phyloP scores from a whole-genome alignment of 2,888 invertebrate species.

The Quadriops clusia region DNA sequence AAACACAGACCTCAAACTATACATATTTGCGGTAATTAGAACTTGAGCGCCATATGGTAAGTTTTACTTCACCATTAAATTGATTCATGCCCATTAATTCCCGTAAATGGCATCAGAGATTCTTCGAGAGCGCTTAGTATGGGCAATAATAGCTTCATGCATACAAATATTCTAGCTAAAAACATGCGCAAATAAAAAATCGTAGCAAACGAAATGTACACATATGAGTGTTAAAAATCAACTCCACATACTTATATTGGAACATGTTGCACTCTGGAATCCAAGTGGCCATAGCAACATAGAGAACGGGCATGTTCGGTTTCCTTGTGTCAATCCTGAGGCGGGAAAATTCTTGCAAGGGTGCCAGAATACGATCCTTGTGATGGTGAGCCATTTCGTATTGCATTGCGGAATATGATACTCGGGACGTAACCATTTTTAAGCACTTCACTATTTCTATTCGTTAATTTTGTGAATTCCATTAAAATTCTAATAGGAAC shows the following conservation, averaged over 20 bases:
- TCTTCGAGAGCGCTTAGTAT: no score
- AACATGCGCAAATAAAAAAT: slow-evolving; percentile 1
- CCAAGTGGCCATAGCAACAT: slow-evolving; percentile 62
- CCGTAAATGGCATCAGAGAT: no score
- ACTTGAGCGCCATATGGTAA: no score
- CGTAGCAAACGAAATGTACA: not conserved
- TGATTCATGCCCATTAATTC: no score
- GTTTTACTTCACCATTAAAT: no score
- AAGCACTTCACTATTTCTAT: no score
- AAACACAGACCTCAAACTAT: no score
- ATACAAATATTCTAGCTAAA: no score
- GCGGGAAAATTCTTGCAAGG: slow-evolving; percentile 49
- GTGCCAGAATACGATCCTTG: slow-evolving; percentile 35
- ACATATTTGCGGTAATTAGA: no score
- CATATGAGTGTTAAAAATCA: no score
- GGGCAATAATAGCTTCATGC: not conserved
- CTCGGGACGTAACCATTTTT: slow-evolving; percentile 48
- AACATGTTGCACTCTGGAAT: slow-evolving; percentile 54
- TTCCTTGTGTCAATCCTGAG: slow-evolving; percentile 38
- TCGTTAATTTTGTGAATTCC: no score
- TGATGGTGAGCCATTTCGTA: slow-evolving; percentile 45
- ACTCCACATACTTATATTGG: slow-evolving; percentile 19
- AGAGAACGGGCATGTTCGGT: slow-evolving; percentile 51
- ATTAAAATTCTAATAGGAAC: no score
- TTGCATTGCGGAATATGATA: slow-evolving; percentile 50